phyloP scores from a whole-genome alignment of 64 coral and sea anemone species.

The Montipora capricornis region DNA sequence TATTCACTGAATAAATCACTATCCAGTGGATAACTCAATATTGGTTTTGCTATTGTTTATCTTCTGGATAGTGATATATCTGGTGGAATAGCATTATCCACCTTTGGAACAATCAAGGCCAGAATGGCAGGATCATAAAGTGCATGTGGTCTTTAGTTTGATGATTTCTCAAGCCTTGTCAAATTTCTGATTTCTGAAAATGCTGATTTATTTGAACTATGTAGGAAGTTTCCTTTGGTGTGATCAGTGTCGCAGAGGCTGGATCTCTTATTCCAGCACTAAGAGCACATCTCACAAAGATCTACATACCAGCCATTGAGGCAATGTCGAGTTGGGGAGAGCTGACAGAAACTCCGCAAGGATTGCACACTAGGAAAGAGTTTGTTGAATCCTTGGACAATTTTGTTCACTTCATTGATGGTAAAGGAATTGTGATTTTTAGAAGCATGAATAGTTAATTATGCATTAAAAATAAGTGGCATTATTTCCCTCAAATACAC shows the following conservation, averaged over 20 bases:
- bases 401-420: slow-evolving; percentile 87
- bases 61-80: too few species aligned
- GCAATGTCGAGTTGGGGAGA: slow-evolving; percentile 82
- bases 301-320: slow-evolving; percentile 80
- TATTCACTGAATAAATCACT: too few species aligned
- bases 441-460: too few species aligned
- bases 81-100: too few species aligned
- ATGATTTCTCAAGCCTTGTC: too few species aligned
- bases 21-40: too few species aligned
- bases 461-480: too few species aligned
- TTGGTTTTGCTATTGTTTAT: too few species aligned
- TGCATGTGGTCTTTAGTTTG: too few species aligned
- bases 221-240: slow-evolving; percentile 83
- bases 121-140: too few species aligned
- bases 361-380: slow-evolving; percentile 66
- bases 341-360: slow-evolving; percentile 84
- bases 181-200: not conserved
- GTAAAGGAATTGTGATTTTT: slow-evolving; percentile 31
- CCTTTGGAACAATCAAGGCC: too few species aligned
- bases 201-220: not conserved
- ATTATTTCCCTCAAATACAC: too few species aligned
- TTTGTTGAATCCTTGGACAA: slow-evolving; percentile 85
- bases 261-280: slow-evolving; percentile 76
- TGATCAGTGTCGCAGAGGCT: slow-evolving; percentile 65
- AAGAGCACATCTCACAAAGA: slow-evolving; percentile 69